A percentile compares a stretch with the other conserved stretches of the same genome.
These are phyloP conservation scores for Burhinus oedicnemus DNA, from an alignment of 2,113 vertebrate genomes.

Conservation along the genomic window DNA sequence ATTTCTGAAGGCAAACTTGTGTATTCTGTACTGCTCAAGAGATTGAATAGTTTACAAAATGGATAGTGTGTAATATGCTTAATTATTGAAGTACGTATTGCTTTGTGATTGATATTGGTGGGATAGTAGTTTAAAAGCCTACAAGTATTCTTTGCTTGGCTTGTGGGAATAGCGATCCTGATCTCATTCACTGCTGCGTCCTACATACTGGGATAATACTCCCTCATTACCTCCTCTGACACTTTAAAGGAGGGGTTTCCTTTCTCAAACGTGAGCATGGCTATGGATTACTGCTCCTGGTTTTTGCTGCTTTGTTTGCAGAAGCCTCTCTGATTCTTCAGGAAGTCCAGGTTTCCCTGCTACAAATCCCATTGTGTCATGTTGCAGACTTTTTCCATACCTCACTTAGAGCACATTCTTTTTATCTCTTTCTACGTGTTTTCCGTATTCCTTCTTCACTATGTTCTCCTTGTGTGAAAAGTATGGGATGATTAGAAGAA, in stretches of 20 bases:
- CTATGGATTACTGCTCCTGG: not conserved
- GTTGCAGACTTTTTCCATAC: not conserved
- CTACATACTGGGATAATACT: not conserved
- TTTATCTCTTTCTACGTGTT: not conserved
- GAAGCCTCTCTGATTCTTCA: not conserved
- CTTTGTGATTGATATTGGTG: not conserved
- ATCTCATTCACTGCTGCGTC: not conserved
- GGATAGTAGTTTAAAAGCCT: not conserved
- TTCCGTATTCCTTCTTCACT: not conserved
- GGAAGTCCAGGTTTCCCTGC: conserved; percentile 26
- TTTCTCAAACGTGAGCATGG: not conserved
- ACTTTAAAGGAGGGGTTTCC: not conserved
- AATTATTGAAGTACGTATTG: not conserved
- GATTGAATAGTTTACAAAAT: not conserved
- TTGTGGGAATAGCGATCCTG: not conserved
- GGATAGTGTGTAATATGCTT: not conserved
- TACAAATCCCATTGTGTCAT: not conserved
- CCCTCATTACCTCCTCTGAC: not conserved
- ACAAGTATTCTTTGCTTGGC: not conserved
- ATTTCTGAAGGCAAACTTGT: not conserved
- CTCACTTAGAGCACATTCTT: not conserved
- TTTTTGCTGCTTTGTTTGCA: conserved; percentile 19
- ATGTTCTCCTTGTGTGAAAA: not conserved
- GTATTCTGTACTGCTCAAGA: not conserved
- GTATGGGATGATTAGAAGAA: not conserved